Percentiles rank a stretch among this genome's conserved stretches.
Evolutionary conservation across 2,797 vertebrate species (phyloP).

Genomic region (Triplophysa bombifrons): DNA sequence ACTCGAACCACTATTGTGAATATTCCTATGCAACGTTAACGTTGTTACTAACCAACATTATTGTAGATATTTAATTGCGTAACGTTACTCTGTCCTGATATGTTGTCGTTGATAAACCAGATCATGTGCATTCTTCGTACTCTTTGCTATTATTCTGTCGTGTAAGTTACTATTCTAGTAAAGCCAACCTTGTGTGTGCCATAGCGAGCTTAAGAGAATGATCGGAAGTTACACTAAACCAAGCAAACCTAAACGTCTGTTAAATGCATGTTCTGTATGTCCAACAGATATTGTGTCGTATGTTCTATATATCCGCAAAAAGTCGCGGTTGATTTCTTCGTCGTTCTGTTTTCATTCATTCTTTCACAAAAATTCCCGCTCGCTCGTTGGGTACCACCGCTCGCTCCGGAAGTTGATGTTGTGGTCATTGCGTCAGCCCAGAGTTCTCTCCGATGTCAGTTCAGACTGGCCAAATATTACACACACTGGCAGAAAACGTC

Average conservation of each 20-base stretch:
- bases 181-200: not conserved
- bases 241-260: not conserved
- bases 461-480: not conserved
- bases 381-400: not conserved
- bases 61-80: not conserved
- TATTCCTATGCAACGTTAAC: too few species aligned
- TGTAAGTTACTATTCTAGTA: not conserved
- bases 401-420: slow-evolving; percentile 27
- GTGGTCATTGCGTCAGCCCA: slow-evolving; percentile 19
- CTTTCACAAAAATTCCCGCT: not conserved
- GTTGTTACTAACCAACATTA: too few species aligned
- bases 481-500: not conserved
- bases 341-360: slow-evolving; percentile 9
- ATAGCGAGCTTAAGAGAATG: not conserved
- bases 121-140: not conserved
- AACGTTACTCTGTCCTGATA: too few species aligned
- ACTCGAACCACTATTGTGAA: too few species aligned
- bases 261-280: not conserved
- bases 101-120: not conserved
- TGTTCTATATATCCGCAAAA: not conserved
- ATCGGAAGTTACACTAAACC: not conserved
- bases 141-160: not conserved
- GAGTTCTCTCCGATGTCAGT: not conserved
- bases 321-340: not conserved
- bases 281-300: not conserved